Evolutionary conservation across 2,113 vertebrate genomes (phyloP).

Genomic region (Hyperopisus bebe): DNA sequence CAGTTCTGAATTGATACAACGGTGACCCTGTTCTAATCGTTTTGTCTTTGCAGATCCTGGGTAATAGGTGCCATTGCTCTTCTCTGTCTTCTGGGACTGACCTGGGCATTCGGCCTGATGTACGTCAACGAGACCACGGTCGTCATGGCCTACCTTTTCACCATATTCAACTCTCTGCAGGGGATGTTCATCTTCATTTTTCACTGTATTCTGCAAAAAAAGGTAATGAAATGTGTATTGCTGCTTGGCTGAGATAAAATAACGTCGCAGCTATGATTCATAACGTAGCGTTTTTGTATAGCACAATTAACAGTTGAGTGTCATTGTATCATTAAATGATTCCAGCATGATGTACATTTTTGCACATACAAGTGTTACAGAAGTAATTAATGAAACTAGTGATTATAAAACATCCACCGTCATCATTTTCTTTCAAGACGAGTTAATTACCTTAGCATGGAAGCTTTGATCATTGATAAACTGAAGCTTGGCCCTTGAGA

Average conservation of each 20-base stretch:
- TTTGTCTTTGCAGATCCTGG: constrained; percentile 75
- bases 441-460: not conserved
- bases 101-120: constrained; percentile 98
- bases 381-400: not conserved
- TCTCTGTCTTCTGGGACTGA: constrained; percentile 92
- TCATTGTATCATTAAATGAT: not conserved
- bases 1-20: not conserved
- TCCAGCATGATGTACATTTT: not conserved
- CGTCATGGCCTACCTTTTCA: constrained; percentile 99
- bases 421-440: not conserved
- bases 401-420: not conserved
- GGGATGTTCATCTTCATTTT: constrained; percentile 99
- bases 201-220: constrained; percentile 99
- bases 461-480: not conserved
- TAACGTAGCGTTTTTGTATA: not conserved
- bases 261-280: not conserved
- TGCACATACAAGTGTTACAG: not conserved
- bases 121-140: constrained; percentile 99
- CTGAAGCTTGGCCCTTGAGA: not conserved
- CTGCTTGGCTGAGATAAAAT: not conserved
- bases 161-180: constrained; percentile 99
- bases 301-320: not conserved
- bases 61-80: constrained; percentile 97
- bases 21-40: not conserved
- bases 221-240: constrained; percentile 65